A percentile compares a stretch with the other conserved stretches of the same genome.
Conservation (phyloP, 2,797 vertebrate genomes). For the Cirrhinus molitorella region DNA sequence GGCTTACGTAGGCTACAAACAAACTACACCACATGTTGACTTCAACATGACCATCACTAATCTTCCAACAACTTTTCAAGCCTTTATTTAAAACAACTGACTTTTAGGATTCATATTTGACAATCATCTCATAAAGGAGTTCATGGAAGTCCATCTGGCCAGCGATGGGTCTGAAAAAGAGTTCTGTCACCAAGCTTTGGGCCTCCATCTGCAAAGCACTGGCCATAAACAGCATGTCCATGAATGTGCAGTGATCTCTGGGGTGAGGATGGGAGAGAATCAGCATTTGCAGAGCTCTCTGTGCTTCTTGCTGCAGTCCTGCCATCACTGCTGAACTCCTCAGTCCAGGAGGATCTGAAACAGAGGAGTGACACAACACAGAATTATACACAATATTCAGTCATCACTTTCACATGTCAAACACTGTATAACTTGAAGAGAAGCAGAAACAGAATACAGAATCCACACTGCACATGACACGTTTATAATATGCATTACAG, state of each 20-base stretch:
- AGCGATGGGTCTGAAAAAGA: constrained; percentile 87
- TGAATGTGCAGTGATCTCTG: constrained; percentile 75
- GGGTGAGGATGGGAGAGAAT: constrained; percentile 74
- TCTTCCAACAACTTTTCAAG: background rate
- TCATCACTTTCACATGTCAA: background rate
- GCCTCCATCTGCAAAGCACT: constrained; percentile 80
- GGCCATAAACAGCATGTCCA: constrained; percentile 77
- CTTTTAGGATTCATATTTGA: background rate
- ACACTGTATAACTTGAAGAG: background rate
- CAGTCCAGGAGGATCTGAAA: constrained; percentile 79
- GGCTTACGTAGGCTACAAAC: background rate
- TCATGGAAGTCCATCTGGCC: constrained; percentile 83
- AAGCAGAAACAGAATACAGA: background rate
- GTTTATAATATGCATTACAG: background rate
- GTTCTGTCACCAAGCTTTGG: constrained; percentile 80
- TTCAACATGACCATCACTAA: background rate
- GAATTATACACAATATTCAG: background rate
- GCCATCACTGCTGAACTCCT: constrained; percentile 78
- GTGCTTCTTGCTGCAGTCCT: constrained; percentile 82
- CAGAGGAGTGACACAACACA: background rate
- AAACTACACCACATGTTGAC: background rate
- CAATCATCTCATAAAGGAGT: constrained; percentile 84
- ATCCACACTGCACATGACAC: background rate
- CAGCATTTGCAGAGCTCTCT: constrained; percentile 82
- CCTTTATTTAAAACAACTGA: background rate